Percentiles rank a stretch among this genome's conserved stretches.
Conservation (phyloP, 2,888 invertebrate genomes). For the Cybosia mesomella region DNA sequence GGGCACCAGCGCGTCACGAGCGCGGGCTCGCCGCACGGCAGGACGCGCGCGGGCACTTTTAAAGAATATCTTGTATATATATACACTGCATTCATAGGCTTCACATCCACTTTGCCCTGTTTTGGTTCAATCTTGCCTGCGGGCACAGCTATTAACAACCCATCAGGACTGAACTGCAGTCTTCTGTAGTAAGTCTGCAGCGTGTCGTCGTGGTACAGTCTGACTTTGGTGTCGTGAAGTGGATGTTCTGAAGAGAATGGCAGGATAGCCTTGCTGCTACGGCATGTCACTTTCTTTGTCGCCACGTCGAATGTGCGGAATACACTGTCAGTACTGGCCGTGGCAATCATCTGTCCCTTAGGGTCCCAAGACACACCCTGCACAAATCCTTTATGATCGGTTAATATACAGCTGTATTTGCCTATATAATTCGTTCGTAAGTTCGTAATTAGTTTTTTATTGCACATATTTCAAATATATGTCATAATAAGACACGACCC, state of each 20-base stretch:
- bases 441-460: too few species aligned
- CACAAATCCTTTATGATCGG: slow-evolving; percentile 98
- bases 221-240: slow-evolving; percentile 87
- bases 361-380: slow-evolving; percentile 99
- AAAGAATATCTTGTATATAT: slow-evolving; percentile 88
- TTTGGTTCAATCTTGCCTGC: slow-evolving; percentile 93
- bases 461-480: too few species aligned
- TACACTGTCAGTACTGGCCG: slow-evolving; percentile 94
- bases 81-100: slow-evolving; percentile 86
- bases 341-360: slow-evolving; percentile 92
- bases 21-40: slow-evolving; percentile 94
- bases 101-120: slow-evolving; percentile 85
- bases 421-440: too few species aligned
- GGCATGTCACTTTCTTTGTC: slow-evolving; percentile 89
- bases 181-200: slow-evolving; percentile 97
- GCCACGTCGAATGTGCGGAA: slow-evolving; percentile 90
- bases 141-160: slow-evolving; percentile 95
- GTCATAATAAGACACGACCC: too few species aligned
- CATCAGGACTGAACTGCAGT: slow-evolving; percentile 96
- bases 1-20: slow-evolving; percentile 95
- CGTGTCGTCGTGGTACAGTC: slow-evolving; percentile 96
- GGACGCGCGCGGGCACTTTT: slow-evolving; percentile 91
- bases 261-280: slow-evolving; percentile 89
- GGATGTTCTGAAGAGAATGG: slow-evolving; percentile 87
- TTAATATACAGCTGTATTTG: slow-evolving; percentile 88